Evolutionary conservation across 2,888 invertebrate genomes (phyloP).

Genomic region (Leptopilina drosophilae): DNA sequence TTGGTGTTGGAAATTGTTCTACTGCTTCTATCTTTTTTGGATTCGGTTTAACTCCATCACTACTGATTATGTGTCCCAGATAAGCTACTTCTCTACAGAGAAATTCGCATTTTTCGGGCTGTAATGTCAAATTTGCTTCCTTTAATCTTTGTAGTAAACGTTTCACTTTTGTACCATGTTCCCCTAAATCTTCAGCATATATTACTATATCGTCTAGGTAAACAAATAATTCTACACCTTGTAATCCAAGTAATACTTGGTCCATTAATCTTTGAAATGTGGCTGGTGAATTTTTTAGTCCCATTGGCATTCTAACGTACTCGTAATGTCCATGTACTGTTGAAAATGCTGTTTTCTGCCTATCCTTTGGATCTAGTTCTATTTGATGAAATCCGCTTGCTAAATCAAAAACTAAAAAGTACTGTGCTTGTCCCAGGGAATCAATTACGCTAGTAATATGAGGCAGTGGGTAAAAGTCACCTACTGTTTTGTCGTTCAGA

Average conservation of each 20-base stretch:
- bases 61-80: neutral
- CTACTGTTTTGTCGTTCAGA: constrained; percentile 57
- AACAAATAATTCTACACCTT: constrained; percentile 54
- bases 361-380: neutral
- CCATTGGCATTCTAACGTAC: constrained; percentile 62
- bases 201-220: constrained; percentile 64
- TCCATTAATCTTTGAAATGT: constrained; percentile 56
- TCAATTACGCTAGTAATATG: constrained; percentile 57
- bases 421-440: constrained; percentile 54
- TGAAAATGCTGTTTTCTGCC: constrained; percentile 57
- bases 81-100: neutral
- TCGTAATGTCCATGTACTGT: constrained; percentile 62
- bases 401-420: constrained; percentile 56
- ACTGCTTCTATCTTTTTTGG: neutral
- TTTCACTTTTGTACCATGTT: constrained; percentile 56
- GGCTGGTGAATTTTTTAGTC: constrained; percentile 52
- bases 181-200: constrained; percentile 53
- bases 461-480: constrained; percentile 55
- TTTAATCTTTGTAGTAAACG: constrained; percentile 57
- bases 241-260: constrained; percentile 54
- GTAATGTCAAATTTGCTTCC: constrained; percentile 58
- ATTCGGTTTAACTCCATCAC: neutral
- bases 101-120: constrained; percentile 61
- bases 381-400: constrained; percentile 57
- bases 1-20: neutral